Evolutionary conservation across 2,113 vertebrate species (phyloP), one percentile per base, ranked within the genome.

Genomic region (Xiphorhynchus elegans): DNA sequence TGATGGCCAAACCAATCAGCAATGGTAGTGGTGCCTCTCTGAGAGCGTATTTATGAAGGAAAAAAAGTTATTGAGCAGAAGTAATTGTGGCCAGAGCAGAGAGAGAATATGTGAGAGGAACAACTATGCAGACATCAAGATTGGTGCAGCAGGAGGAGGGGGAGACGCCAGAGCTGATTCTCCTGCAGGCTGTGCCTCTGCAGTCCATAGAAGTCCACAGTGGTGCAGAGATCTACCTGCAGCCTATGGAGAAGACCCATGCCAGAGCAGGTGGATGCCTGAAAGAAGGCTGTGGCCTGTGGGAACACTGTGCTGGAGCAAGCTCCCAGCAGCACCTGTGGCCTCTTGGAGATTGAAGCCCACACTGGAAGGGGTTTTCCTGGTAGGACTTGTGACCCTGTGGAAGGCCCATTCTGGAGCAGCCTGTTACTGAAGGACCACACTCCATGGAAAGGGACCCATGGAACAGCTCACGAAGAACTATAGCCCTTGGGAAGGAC

Each of bases 371-470:
- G 37, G 66, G 11, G 6, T 37, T 58, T 62, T 37, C 16, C 44
- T n/a, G 16, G 42, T n/a, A 50, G 42, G 37, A 73, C 23, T 19
- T 33, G 17, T 23, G 31, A 42, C 39, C 28, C n/a, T 40, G 6
- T 25, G 16, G 29, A 19, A 9, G 40, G 55, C 11, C 7, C 31
- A 73, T 0, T 0, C 20, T 35, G 35, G 11, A 64, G 37, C 0
- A 0, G 6, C 11, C 26, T 33, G 11, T 6, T 59, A 33, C 33
- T 39, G 53, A 39, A 82, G 52, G n/a, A 74, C 12, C 40, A 25
- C 15, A 44, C 11, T 9, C 25, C 55, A 17, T 14, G n/a, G 66
- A 42, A 72, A 49, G 11, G 29, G 42, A 64, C 29, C 13, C 21
- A 37, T 29, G 53, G 69, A 53, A 60, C 7, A 75, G 33, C 14